A percentile compares a stretch with the other conserved stretches of the same genome.
Evolutionary conservation across 2,797 vertebrate species (phyloP).

Genomic region (Perodicticus potto): DNA sequence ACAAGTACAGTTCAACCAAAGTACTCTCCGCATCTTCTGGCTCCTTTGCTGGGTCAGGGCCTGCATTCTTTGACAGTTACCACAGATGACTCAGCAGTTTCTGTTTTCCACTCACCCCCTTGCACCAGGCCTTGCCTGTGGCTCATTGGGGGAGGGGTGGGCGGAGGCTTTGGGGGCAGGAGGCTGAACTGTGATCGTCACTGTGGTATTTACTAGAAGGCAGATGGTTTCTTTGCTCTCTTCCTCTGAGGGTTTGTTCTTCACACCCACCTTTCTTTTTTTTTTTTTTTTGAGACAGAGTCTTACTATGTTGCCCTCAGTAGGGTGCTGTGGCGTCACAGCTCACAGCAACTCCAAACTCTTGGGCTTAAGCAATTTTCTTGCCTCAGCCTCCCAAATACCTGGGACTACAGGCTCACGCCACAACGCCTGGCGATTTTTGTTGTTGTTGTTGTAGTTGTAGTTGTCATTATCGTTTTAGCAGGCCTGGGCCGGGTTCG

Average conservation of each 20-base stretch:
- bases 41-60: not conserved
- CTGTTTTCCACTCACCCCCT: slow-evolving; percentile 49
- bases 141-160: not conserved
- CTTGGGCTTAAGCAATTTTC: too few species aligned
- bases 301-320: too few species aligned
- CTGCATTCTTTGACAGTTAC: slow-evolving; percentile 50
- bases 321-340: too few species aligned
- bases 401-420: too few species aligned
- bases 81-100: slow-evolving; percentile 56
- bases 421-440: too few species aligned
- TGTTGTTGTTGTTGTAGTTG: too few species aligned
- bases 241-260: not conserved
- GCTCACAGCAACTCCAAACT: too few species aligned
- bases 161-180: not conserved
- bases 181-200: not conserved
- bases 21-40: not conserved
- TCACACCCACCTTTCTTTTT: not conserved
- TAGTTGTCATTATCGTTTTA: too few species aligned
- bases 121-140: not conserved
- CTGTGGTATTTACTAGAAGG: slow-evolving; percentile 50
- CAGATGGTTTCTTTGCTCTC: not conserved
- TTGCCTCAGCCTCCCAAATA: too few species aligned
- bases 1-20: not conserved
- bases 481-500: too few species aligned
- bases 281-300: too few species aligned